These are phyloP conservation scores for Andricus quercusramuli DNA, from an alignment of 2,888 invertebrate species.

Conservation along the genomic window DNA sequence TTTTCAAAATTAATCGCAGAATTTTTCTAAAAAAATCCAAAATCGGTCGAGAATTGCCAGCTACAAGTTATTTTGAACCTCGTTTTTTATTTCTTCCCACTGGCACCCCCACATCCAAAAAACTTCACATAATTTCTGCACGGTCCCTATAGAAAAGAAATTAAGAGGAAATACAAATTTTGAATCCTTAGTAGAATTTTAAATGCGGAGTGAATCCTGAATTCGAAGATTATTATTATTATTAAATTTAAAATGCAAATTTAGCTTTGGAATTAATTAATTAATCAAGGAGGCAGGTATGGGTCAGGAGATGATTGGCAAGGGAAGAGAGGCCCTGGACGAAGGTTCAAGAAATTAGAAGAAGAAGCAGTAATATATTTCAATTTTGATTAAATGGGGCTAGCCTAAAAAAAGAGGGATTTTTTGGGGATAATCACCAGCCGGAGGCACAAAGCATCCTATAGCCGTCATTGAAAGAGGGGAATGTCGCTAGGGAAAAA, in stretches of 20 bases:
- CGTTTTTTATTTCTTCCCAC: too few species aligned
- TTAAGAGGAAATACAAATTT: too few species aligned
- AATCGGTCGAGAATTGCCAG: too few species aligned
- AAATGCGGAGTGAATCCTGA: too few species aligned
- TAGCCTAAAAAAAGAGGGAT: neutral
- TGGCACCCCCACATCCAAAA: too few species aligned
- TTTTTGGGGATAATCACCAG: conserved; percentile 13
- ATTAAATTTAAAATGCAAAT: neutral
- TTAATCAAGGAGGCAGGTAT: neutral
- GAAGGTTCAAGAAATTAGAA: neutral
- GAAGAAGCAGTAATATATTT: conserved; percentile 5
- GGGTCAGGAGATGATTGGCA: neutral
- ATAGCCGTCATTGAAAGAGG: conserved; percentile 12
- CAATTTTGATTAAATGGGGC: conserved; percentile 16
- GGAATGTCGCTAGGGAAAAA: conserved; percentile 31
- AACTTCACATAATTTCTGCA: too few species aligned
- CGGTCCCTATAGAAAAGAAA: too few species aligned
- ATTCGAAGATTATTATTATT: too few species aligned
- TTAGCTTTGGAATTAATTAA: neutral
- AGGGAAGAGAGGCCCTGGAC: neutral
- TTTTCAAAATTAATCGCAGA: too few species aligned
- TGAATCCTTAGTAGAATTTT: too few species aligned
- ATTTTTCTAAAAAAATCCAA: too few species aligned
- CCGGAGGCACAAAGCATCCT: conserved; percentile 12
- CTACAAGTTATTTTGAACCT: too few species aligned